Percentiles rank a stretch among this genome's conserved stretches.
Conservation (phyloP, 2,113 vertebrate species). For the Centropristis striata region DNA sequence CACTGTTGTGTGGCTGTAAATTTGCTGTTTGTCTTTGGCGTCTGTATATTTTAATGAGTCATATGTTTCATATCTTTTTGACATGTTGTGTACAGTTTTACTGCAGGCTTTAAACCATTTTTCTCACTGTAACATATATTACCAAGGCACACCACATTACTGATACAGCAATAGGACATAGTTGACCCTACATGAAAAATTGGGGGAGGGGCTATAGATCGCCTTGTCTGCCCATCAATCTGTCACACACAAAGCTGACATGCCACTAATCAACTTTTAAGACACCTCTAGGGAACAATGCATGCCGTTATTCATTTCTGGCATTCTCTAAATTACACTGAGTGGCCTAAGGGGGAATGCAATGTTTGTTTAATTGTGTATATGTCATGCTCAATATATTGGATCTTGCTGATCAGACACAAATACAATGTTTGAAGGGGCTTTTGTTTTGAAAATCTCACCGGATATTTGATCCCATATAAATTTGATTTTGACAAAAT, state of each 20-base stretch:
- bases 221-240: constrained; percentile 3
- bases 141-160: not conserved
- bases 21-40: not conserved
- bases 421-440: not conserved
- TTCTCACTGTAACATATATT: not conserved
- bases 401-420: not conserved
- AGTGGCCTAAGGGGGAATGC: not conserved
- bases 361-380: not conserved
- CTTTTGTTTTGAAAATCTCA: not conserved
- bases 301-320: constrained; percentile 11
- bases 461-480: not conserved
- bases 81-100: not conserved
- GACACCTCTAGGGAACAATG: constrained; percentile 29
- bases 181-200: not conserved
- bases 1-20: not conserved
- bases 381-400: constrained; percentile 4
- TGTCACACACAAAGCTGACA: constrained; percentile 21
- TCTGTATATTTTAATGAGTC: not conserved
- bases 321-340: constrained; percentile 31
- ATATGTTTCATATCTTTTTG: not conserved
- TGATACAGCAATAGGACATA: not conserved
- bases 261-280: constrained; percentile 29
- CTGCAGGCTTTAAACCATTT: not conserved
- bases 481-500: not conserved
- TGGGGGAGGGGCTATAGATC: not conserved